Base-by-base conservation (phyloP, 2,113 vertebrate genomes). In the Globicephala melas region DNA sequence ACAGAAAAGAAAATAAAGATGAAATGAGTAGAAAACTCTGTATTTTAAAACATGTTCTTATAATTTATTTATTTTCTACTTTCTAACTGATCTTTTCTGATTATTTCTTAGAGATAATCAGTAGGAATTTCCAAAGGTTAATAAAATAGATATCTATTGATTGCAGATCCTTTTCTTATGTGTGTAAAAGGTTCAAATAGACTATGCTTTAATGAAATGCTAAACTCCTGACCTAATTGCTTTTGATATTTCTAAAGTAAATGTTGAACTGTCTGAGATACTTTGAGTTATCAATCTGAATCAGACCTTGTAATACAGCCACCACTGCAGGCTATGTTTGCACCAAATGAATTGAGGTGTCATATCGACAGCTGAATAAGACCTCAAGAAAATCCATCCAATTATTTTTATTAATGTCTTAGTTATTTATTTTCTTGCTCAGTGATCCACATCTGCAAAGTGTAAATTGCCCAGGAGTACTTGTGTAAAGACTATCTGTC, bases 161-260 rank as follows among this genome's bases (percentile, higher is more conserved):
- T 96, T 65, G 11, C 3, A 74, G 6, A 25, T 83, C 17, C 8
- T 89, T 95, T 67, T 36, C 21, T 60, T 80, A 21, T 73, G 21
- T 58, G 10, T 84, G 18, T 33, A 82, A 77, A 89, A 89, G 14
- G 62, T 92, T 93, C 41, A 96, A 92, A 91, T 41, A 84, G 18
- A 5, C n/a, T 95, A 44, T 84, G 11, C 62, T 95, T 97, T 96
- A 97, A 97, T 94, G 73, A 98, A 74, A 74, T 97, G 20, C 10
- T 96, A 95, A 95, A 82, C 33, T 97, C 95, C 79, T 71, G 82
- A 95, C 28, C 0, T 97, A 98, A 97, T 88, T 95, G 60, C 76
- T 94, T 94, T 91, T 86, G 87, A 65, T 97, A 83, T 98, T 98
- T 98, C 96, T 60, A 97, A 97, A 98, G 97, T 93, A 98, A 60